Conservation (phyloP, 2,888 invertebrate genomes). For the Bembecia ichneumoniformis region DNA sequence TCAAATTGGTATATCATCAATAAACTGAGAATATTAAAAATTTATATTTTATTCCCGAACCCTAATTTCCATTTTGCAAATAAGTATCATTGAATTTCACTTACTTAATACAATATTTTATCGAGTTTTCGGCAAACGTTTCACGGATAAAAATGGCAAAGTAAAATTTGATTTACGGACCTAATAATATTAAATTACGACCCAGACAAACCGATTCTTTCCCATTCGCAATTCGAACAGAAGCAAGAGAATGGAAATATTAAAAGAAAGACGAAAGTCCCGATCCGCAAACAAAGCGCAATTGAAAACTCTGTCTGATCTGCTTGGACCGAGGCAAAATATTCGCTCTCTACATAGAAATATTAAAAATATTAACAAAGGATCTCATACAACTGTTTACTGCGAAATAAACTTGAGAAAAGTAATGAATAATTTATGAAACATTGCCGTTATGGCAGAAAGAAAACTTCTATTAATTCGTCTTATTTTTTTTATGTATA, state of each 20-base stretch:
- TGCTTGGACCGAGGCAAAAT: slow-evolving; percentile 2
- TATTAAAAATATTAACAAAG: not conserved
- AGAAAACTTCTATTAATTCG: no score
- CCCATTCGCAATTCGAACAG: slow-evolving; percentile 10
- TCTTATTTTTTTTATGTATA: no score
- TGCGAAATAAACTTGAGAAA: no score
- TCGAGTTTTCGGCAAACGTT: not conserved
- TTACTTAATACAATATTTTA: not conserved
- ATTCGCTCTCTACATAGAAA: not conserved
- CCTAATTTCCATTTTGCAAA: no score
- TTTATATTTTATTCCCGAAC: no score
- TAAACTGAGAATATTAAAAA: no score
- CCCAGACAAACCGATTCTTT: slow-evolving; percentile 7
- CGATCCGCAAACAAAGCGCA: slow-evolving; percentile 2
- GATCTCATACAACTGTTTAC: not conserved
- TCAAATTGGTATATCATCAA: no score
- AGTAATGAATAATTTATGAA: no score
- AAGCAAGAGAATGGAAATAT: slow-evolving; percentile 7
- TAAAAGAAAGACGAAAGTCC: slow-evolving; percentile 3
- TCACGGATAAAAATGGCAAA: not conserved
- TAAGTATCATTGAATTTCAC: no score
- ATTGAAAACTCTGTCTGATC: slow-evolving; percentile 4
- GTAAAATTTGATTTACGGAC: not conserved
- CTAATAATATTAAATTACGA: not conserved
- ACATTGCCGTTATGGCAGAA: no score